Evolutionary conservation across 2,888 invertebrate species (phyloP).

Genomic region (Pollenia angustigena): DNA sequence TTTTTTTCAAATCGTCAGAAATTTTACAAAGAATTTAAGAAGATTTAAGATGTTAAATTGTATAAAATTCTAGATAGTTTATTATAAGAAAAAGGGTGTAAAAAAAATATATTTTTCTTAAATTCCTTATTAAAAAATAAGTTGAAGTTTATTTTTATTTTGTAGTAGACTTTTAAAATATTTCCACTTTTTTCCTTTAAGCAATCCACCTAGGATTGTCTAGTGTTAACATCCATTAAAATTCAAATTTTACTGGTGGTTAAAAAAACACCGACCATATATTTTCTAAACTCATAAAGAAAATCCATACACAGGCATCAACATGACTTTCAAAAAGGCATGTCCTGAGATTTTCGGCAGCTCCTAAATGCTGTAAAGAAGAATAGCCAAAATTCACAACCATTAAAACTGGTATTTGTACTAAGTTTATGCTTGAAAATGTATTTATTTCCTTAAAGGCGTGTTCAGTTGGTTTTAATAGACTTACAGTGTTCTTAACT

Average conservation of each 20-base stretch:
- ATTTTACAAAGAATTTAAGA: no score
- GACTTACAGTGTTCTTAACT: constrained; percentile 5
- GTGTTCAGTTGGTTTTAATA: constrained; percentile 47
- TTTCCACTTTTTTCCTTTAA: no score
- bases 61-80: no score
- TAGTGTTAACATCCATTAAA: constrained; percentile 35
- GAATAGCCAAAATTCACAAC: neutral
- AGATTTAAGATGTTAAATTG: no score
- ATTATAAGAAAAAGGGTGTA: no score
- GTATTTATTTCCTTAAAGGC: constrained; percentile 22
- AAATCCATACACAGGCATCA: neutral
- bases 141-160: no score
- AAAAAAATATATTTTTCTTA: no score
- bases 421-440: constrained; percentile 4
- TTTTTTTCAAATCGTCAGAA: no score
- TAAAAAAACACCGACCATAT: neutral
- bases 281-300: constrained; percentile 4
- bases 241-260: no score
- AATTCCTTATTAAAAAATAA: no score
- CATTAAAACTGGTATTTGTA: neutral
- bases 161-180: no score
- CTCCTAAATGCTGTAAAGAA: neutral
- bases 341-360: constrained; percentile 31
- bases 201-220: no score
- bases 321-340: neutral